Evolutionary conservation across 2,797 vertebrate genomes (phyloP), one percentile per base, ranked within the genome.

Genomic region (Yasuhikotakia modesta): DNA sequence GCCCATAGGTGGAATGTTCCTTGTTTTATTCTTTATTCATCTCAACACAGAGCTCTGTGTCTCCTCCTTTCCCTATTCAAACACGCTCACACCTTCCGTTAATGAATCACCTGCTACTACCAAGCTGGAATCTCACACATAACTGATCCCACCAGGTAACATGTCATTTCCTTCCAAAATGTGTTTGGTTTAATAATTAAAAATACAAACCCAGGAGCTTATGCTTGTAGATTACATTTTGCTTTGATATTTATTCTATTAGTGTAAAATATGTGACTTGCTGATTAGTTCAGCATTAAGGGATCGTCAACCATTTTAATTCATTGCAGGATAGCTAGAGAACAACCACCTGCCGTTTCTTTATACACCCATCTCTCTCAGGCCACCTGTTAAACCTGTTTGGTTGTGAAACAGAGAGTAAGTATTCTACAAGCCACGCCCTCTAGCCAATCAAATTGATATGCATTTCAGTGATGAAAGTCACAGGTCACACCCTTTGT

Each of bases 71-170:
- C 35, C 43, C 22, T 73, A 12, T 22, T 48, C 30, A 53, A 53
- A 64, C 35, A 66, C 21, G n/a, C 52, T 27, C 66, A 65, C 61
- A 67, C 4, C 22, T 30, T 46, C 52, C 45, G 16, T 17, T 17
- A 63, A 30, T 50, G 22, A 83, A 64, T 75, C 55, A 58, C 17
- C 45, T 45, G 32, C 32, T 70, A 39, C 70, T 43, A 72, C 50
- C 10, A 45, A 45, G n/a, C 19, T 14, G 53, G 16, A 61, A 39
- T 69, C 5, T 75, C 3, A 71, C 32, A 58, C 30, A 70, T 58
- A 43, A 11, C 22, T 48, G 64, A 48, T 39, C 21, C 19, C 27
- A 58, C 48, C 24, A 52, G 46, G 67, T 17, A 14, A 71, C 3
- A 71, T 55, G 48, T 35, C 21, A 35, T 52, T 74, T 21, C 7